Evolutionary conservation across 2,888 invertebrate genomes (phyloP).

Genomic region (Eupithecia subfuscata): DNA sequence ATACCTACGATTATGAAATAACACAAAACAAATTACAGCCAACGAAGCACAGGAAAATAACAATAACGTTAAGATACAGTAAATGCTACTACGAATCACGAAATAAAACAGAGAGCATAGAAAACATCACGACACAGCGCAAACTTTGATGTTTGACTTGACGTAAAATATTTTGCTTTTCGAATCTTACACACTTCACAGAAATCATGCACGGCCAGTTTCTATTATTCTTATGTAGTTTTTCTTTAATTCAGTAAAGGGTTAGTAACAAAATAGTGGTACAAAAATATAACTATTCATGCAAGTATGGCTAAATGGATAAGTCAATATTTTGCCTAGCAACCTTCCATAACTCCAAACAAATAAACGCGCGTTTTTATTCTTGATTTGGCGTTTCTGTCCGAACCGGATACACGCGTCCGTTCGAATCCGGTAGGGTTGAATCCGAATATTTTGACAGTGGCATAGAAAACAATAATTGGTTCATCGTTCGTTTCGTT

Average conservation of each 20-base stretch:
- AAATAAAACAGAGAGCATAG: slow-evolving; percentile 54
- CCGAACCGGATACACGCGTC: not conserved
- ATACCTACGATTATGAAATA: not conserved
- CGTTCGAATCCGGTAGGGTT: not conserved
- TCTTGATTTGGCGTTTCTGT: not conserved
- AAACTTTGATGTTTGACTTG: slow-evolving; percentile 45
- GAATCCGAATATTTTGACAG: slow-evolving; percentile 26
- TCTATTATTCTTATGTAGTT: slow-evolving; percentile 6
- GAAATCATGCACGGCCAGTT: slow-evolving; percentile 39
- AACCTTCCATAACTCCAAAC: slow-evolving; percentile 51
- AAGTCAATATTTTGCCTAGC: slow-evolving; percentile 44
- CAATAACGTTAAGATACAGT: not conserved
- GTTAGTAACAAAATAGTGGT: not conserved
- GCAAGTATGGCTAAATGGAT: not conserved
- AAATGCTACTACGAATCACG: slow-evolving; percentile 44
- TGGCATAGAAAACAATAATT: not conserved
- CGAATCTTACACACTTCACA: slow-evolving; percentile 54
- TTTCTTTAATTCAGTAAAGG: not conserved
- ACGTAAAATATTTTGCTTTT: slow-evolving; percentile 57
- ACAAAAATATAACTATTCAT: slow-evolving; percentile 4
- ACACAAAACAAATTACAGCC: not conserved
- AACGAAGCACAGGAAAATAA: slow-evolving; percentile 37
- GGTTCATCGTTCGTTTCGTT: slow-evolving; percentile 31
- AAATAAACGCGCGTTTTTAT: not conserved
- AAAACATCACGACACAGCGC: slow-evolving; percentile 52